phyloP scores from a whole-genome alignment of 2,797 vertebrate species.

The Pseudochromis fuscus region DNA sequence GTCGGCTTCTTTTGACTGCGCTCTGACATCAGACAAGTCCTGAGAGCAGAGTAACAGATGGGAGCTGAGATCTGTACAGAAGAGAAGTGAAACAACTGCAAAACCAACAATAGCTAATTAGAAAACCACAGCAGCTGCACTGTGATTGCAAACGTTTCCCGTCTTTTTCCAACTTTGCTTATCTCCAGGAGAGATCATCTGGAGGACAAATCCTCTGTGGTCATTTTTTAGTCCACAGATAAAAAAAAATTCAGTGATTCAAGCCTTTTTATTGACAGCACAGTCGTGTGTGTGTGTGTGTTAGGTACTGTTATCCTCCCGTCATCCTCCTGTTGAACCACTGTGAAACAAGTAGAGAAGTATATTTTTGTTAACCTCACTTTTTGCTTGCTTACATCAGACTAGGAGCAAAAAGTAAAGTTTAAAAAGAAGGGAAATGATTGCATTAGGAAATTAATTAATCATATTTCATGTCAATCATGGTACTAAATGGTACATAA shows the following conservation, averaged over 20 bases:
- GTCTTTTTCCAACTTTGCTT: not conserved
- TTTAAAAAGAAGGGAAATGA: slow-evolving; percentile 23
- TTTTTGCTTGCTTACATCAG: not conserved
- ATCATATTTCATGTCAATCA: slow-evolving; percentile 72
- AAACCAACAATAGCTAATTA: slow-evolving; percentile 15
- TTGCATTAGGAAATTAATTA: slow-evolving; percentile 32
- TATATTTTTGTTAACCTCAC: slow-evolving; percentile 13
- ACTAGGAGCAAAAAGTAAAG: not conserved
- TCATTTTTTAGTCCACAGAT: no score
- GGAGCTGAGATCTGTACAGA: not conserved
- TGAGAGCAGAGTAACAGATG: slow-evolving; percentile 72
- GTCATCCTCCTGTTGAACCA: slow-evolving; percentile 12
- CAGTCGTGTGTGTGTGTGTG: no score
- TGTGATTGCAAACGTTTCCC: slow-evolving; percentile 25
- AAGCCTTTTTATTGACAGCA: no score
- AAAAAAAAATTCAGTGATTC: not conserved
- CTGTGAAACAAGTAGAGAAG: no score
- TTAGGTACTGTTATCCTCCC: not conserved
- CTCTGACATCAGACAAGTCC: slow-evolving; percentile 90
- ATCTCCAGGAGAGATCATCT: not conserved
- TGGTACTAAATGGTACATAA: slow-evolving; percentile 37
- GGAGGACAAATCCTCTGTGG: slow-evolving; percentile 9
- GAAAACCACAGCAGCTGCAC: slow-evolving; percentile 25
- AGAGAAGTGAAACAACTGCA: slow-evolving; percentile 20
- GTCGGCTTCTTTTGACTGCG: slow-evolving; percentile 94